These are phyloP conservation scores for Variabilichromis moorii DNA, from an alignment of 2,113 vertebrate species.

Conservation along the genomic window DNA sequence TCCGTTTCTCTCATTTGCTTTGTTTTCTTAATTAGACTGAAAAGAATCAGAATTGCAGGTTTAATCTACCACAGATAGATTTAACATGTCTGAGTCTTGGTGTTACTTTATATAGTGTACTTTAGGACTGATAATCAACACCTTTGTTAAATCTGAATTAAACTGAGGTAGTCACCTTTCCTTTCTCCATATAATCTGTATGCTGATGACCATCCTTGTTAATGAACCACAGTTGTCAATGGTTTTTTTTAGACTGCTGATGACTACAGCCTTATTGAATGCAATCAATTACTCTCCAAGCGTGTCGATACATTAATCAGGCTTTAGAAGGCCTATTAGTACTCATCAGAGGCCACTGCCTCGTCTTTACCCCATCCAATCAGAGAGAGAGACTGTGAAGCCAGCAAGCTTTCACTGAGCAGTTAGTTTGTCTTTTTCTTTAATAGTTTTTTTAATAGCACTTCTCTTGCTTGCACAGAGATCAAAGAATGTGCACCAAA, in stretches of 20 bases:
- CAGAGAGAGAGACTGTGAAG: neutral
- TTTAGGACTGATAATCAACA: neutral
- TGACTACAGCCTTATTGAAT: slow-evolving; percentile 19
- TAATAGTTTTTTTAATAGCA: neutral
- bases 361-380: slow-evolving; percentile 5
- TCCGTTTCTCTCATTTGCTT: neutral
- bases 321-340: slow-evolving; percentile 15
- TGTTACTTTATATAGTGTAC: neutral
- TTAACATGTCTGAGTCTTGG: neutral
- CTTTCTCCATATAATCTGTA: neutral
- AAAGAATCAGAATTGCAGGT: neutral
- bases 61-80: neutral
- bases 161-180: neutral
- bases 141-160: neutral
- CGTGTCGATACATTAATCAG: slow-evolving; percentile 40
- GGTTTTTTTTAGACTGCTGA: slow-evolving; percentile 20
- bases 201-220: neutral
- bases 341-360: slow-evolving; percentile 7
- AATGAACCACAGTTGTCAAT: slow-evolving; percentile 14
- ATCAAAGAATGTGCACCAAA: neutral
- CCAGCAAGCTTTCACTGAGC: neutral
- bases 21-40: neutral
- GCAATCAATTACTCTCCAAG: slow-evolving; percentile 17
- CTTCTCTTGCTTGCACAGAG: neutral
- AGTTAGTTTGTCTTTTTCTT: slow-evolving; percentile 2